These are phyloP conservation scores for Lathronympha strigana DNA, from an alignment of 2,888 invertebrate genomes.

Conservation along the genomic window DNA sequence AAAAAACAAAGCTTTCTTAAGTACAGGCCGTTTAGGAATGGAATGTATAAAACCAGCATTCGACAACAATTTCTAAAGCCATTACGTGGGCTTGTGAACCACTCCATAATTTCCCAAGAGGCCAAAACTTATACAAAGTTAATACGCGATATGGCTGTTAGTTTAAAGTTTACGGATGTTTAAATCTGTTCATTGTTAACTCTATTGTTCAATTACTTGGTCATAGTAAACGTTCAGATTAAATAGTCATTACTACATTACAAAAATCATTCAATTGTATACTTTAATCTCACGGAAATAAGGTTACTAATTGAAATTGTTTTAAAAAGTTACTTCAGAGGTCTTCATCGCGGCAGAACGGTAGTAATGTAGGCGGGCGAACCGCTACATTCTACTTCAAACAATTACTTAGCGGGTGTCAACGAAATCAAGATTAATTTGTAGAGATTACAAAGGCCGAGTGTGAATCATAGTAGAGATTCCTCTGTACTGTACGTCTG, in stretches of 20 bases:
- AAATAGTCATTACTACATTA: neutral
- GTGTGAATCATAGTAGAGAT: slow-evolving; percentile 29
- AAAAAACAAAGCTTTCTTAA: neutral
- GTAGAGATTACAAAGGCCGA: slow-evolving; percentile 30
- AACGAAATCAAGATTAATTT: slow-evolving; percentile 41
- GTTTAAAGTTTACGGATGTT: slow-evolving; percentile 3
- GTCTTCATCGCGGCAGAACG: neutral
- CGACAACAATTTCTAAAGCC: slow-evolving; percentile 28
- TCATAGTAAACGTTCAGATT: slow-evolving; percentile 18
- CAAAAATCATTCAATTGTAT: neutral
- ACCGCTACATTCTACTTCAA: slow-evolving; percentile 36
- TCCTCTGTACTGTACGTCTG: slow-evolving; percentile 1
- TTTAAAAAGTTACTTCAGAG: neutral
- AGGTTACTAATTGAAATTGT: neutral
- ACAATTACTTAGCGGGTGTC: slow-evolving; percentile 40
- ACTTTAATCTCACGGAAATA: neutral
- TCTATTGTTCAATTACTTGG: slow-evolving; percentile 29
- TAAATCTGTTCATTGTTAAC: slow-evolving; percentile 23
- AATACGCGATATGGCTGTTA: neutral
- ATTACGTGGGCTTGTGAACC: slow-evolving; percentile 9
- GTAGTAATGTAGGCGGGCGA: slow-evolving; percentile 32
- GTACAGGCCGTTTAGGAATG: neutral
- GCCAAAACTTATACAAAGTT: slow-evolving; percentile 6
- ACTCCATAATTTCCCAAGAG: slow-evolving; percentile 19
- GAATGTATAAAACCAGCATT: slow-evolving; percentile 12